Percentiles rank a stretch among this genome's conserved stretches.
phyloP scores from a whole-genome alignment of 1,140 invertebrate genomes.

The Pollicipes pollicipes region DNA sequence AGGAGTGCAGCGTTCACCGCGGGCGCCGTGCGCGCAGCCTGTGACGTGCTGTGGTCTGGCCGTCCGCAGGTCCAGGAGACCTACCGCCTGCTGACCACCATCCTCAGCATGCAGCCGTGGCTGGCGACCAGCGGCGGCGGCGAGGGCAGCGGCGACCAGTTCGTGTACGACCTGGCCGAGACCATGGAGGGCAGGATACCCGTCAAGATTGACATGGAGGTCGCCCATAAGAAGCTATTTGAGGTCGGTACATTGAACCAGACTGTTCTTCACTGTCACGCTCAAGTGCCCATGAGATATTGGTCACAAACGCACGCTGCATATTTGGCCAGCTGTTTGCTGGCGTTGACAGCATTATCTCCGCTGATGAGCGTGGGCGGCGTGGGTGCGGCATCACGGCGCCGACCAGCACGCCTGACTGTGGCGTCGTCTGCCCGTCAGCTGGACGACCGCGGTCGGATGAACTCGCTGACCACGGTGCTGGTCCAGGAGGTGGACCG shows the following conservation, averaged over 20 bases:
- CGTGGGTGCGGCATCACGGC: too few species aligned
- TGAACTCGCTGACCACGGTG: constrained; percentile 36
- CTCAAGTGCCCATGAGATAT: too few species aligned
- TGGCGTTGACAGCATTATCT: too few species aligned
- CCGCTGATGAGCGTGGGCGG: too few species aligned
- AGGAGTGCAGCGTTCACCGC: too few species aligned
- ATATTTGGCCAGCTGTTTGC: too few species aligned
- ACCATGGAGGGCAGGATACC: not conserved
- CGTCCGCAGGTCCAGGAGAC: not conserved
- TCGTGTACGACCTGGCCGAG: not conserved
- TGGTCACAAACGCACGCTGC: too few species aligned
- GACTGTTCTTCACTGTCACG: too few species aligned
- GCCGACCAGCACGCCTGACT: too few species aligned
- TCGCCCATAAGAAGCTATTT: not conserved
- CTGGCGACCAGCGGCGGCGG: constrained; percentile 34
- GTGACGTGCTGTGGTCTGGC: constrained; percentile 11
- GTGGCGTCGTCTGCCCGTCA: too few species aligned
- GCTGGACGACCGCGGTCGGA: constrained; percentile 17
- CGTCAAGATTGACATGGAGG: not conserved
- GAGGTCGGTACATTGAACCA: too few species aligned
- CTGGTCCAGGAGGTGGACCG: constrained; percentile 32
- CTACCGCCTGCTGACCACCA: constrained; percentile 46
- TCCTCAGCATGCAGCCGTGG: constrained; percentile 52
- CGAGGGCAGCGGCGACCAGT: constrained; percentile 23
- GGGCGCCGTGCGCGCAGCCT: too few species aligned